Evolutionary conservation across 2,888 invertebrate species (phyloP), one percentile per base, ranked within the genome.

Genomic region (Nesidiocoris tenuis): DNA sequence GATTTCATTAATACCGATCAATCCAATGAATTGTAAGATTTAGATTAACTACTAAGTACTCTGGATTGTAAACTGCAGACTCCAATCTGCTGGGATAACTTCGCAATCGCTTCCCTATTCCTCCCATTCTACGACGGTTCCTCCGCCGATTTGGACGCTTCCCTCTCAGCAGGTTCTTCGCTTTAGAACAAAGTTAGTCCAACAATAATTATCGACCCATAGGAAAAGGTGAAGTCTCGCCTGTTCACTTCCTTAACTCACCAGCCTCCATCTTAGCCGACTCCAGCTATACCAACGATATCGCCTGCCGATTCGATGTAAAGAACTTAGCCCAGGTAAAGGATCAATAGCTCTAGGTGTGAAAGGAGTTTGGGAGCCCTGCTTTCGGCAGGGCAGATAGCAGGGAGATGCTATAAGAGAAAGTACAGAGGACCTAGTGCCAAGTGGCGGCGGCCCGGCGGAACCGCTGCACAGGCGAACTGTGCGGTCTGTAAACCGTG

Each of bases 401-500:
- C 12, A 39, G 12, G 39, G 39, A 39, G 39, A 39, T 39, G 39
- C n/a, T n/a, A n/a, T n/a, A n/a, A 5, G 56, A 5, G 56, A 18
- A 56, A n/a, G 61, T 7, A 19, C 19, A 1, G 7, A 21, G 22
- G 39, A n/a, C n/a, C 16, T 1, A 3, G 66, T 17, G 39, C 9
- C 9, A 1, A 54, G n/a, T n/a, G n/a, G n/a, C n/a, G 54, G 67
- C 25, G 55, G 54, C 57, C n/a, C 16, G 70, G 23, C n/a, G 23
- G 57, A 5, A 25, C 3, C 19, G 70, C 70, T 70, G 57, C 24
- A 39, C 39, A 12, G 61, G 57, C 18, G 22, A 23, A 59, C 17
- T 63, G 55, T 65, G 75, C 21, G 75, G 75, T 59, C 61, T 75
- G 66, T 75, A 67, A 66, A 75, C 75, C 75, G 75, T 75, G 75